These are phyloP conservation scores for Melanotaenia boesemani DNA, from an alignment of 2,797 vertebrate genomes.

Conservation along the genomic window DNA sequence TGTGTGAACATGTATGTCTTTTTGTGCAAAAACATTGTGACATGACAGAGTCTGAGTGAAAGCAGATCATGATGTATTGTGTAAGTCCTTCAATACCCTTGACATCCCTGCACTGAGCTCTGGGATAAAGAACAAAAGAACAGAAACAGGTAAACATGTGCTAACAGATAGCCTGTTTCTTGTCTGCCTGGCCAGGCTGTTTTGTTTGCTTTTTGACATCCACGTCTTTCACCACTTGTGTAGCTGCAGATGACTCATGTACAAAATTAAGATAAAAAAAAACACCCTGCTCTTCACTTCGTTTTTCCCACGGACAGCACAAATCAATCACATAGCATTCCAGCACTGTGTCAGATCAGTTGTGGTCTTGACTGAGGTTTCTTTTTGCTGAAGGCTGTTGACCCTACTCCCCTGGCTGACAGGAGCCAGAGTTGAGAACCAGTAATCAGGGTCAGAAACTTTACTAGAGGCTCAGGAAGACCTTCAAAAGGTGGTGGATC, in stretches of 20 bases:
- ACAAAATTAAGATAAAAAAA: slow-evolving; percentile 32
- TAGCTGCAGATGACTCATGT: slow-evolving; percentile 34
- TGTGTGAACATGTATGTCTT: slow-evolving; percentile 69
- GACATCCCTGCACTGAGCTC: slow-evolving; percentile 72
- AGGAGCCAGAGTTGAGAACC: slow-evolving; percentile 76
- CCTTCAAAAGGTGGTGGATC: slow-evolving; percentile 77
- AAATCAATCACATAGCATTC: slow-evolving; percentile 58
- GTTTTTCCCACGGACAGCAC: slow-evolving; percentile 40
- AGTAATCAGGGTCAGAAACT: slow-evolving; percentile 80
- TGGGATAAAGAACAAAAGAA: slow-evolving; percentile 76
- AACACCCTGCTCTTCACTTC: background rate
- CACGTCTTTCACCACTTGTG: slow-evolving; percentile 36
- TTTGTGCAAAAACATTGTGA: slow-evolving; percentile 68
- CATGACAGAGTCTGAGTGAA: slow-evolving; percentile 77
- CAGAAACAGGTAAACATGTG: slow-evolving; percentile 74
- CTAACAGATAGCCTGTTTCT: slow-evolving; percentile 69
- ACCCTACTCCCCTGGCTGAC: slow-evolving; percentile 69
- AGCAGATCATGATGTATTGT: slow-evolving; percentile 73
- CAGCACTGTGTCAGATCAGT: slow-evolving; percentile 56
- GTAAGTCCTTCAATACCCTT: slow-evolving; percentile 74
- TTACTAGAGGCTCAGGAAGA: slow-evolving; percentile 75
- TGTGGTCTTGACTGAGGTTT: slow-evolving; percentile 47
- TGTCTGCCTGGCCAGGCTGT: slow-evolving; percentile 40
- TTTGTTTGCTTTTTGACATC: slow-evolving; percentile 52
- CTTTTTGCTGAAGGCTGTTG: slow-evolving; percentile 72